Conservation (phyloP, 2,113 vertebrate species). For the Ciconia boyciana region DNA sequence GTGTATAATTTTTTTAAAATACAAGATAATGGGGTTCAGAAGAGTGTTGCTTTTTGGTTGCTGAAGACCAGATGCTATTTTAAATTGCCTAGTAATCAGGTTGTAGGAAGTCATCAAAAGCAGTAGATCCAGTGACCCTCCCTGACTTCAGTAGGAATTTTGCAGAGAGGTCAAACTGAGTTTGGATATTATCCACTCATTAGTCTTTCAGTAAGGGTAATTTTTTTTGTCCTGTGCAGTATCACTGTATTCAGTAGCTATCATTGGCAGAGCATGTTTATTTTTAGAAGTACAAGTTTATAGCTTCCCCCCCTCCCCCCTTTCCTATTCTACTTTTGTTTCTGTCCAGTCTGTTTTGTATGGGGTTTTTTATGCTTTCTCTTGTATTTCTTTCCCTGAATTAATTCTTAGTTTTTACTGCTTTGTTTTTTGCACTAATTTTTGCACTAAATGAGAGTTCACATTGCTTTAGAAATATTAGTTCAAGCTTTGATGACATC, state of each 20-base stretch:
- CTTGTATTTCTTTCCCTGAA: background rate
- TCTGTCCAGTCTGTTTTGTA: background rate
- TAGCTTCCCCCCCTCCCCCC: background rate
- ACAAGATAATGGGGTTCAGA: background rate
- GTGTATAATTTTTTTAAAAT: background rate
- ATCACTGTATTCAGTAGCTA: background rate
- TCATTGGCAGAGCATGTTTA: background rate
- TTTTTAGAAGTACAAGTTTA: constrained; percentile 14
- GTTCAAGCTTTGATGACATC: background rate
- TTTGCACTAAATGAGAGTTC: background rate
- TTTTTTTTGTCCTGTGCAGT: background rate
- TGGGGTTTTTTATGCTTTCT: background rate
- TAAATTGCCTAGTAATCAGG: background rate
- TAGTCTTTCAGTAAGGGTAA: background rate
- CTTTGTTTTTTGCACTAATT: background rate
- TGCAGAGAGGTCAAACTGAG: background rate
- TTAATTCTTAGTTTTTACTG: background rate
- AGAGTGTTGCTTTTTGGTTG: background rate
- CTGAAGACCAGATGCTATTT: background rate
- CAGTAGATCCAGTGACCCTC: background rate
- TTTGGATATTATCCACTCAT: background rate
- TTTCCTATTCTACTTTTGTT: background rate
- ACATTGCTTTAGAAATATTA: background rate
- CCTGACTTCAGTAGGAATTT: background rate
- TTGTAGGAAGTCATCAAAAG: background rate